Conservation (phyloP, 2,888 invertebrate species). For the Lepidonotus clava region DNA sequence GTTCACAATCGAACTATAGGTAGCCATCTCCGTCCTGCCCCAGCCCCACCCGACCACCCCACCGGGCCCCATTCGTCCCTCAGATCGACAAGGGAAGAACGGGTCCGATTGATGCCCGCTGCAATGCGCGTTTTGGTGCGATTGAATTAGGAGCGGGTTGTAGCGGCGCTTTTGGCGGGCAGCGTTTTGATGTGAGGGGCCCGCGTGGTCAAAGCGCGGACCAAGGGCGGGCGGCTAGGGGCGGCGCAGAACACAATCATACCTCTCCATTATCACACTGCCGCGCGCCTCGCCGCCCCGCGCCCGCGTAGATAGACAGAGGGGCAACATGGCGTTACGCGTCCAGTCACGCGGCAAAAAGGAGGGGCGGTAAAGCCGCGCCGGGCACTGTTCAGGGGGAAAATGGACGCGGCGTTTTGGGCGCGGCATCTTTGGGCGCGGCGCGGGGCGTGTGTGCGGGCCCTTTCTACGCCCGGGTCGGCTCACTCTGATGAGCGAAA, state of each 20-base stretch:
- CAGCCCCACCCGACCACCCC: neutral
- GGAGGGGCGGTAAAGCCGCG: neutral
- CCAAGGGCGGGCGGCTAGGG: neutral
- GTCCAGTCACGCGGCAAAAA: neutral
- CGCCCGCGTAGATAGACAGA: neutral
- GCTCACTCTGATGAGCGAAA: constrained; percentile 9
- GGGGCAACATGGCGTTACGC: neutral
- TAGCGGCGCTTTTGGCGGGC: neutral
- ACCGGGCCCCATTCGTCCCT: neutral
- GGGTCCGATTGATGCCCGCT: constrained; percentile 5
- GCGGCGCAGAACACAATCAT: neutral
- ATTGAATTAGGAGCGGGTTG: neutral
- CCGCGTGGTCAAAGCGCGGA: neutral
- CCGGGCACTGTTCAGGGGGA: neutral
- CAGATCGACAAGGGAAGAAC: constrained; percentile 11
- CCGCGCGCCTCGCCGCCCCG: neutral
- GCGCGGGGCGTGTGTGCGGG: neutral
- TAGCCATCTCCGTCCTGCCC: neutral
- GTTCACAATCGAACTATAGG: neutral
- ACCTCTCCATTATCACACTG: neutral
- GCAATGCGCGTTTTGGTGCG: neutral
- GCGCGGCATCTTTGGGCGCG: neutral
- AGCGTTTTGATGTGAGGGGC: neutral
- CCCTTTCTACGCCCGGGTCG: neutral
- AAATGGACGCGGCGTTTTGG: neutral